Percentiles rank a stretch among this genome's conserved stretches.
These are phyloP conservation scores for Pomatorhinus ruficollis DNA, from an alignment of 2,113 vertebrate genomes.

Conservation along the genomic window DNA sequence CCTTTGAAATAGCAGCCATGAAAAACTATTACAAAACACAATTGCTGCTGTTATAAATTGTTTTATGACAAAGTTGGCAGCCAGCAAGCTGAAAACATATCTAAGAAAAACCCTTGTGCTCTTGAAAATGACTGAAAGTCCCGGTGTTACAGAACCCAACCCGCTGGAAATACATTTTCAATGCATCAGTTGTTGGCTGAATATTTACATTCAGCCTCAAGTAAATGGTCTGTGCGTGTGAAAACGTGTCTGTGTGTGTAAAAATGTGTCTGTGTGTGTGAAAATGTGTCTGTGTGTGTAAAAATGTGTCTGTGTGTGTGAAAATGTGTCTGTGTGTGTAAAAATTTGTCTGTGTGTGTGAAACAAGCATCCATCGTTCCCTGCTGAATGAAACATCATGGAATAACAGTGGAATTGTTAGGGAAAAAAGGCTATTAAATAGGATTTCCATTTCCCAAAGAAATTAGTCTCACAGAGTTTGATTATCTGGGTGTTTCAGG, in stretches of 20 bases:
- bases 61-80: constrained; percentile 7
- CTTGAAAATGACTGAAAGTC: constrained; percentile 18
- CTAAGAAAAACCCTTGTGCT: not conserved
- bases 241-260: too few relatives aligned
- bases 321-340: not conserved
- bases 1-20: not conserved
- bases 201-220: not conserved
- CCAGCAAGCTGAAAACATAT: not conserved
- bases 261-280: too few relatives aligned
- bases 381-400: not conserved
- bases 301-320: not conserved
- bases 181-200: not conserved
- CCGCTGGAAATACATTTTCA: constrained; percentile 5
- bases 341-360: not conserved
- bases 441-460: not conserved
- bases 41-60: constrained; percentile 33
- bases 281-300: too few relatives aligned
- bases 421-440: not conserved
- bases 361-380: not conserved
- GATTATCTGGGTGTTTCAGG: not conserved
- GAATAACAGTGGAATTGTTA: not conserved
- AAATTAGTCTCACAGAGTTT: not conserved
- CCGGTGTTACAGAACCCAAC: not conserved
- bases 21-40: constrained; percentile 37
- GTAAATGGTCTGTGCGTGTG: not conserved